These are phyloP conservation scores for Barypeithes pellucidus DNA, from an alignment of 2,888 invertebrate genomes.

Conservation along the genomic window DNA sequence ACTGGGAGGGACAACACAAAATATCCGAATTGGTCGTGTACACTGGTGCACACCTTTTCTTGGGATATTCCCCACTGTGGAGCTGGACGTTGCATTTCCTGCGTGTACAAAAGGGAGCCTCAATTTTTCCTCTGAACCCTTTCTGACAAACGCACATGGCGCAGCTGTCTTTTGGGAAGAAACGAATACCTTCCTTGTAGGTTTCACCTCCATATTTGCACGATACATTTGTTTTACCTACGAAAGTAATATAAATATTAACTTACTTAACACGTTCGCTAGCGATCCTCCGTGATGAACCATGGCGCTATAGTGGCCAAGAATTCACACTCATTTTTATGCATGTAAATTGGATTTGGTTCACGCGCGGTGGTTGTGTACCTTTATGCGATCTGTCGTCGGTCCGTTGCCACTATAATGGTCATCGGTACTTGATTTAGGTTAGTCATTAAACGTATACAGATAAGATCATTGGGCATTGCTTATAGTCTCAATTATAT, in stretches of 20 bases:
- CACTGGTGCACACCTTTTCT: slow-evolving; percentile 71
- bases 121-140: slow-evolving; percentile 69
- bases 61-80: slow-evolving; percentile 69
- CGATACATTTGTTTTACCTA: background rate
- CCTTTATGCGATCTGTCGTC: no score
- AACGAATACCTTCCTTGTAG: slow-evolving; percentile 71
- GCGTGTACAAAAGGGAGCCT: slow-evolving; percentile 68
- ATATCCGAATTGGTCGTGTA: slow-evolving; percentile 60
- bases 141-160: slow-evolving; percentile 71
- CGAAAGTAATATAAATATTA: background rate
- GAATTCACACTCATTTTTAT: no score
- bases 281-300: no score
- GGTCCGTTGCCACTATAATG: no score
- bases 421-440: no score
- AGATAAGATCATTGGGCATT: no score
- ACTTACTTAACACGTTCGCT: no score
- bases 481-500: no score
- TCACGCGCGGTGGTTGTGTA: no score
- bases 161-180: slow-evolving; percentile 70
- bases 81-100: slow-evolving; percentile 73
- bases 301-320: no score
- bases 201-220: slow-evolving; percentile 71
- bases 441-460: no score
- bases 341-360: no score
- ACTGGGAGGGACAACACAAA: slow-evolving; percentile 71